These are phyloP conservation scores for Echeneis naucrates DNA, from an alignment of 2,797 vertebrate genomes.

Conservation along the genomic window DNA sequence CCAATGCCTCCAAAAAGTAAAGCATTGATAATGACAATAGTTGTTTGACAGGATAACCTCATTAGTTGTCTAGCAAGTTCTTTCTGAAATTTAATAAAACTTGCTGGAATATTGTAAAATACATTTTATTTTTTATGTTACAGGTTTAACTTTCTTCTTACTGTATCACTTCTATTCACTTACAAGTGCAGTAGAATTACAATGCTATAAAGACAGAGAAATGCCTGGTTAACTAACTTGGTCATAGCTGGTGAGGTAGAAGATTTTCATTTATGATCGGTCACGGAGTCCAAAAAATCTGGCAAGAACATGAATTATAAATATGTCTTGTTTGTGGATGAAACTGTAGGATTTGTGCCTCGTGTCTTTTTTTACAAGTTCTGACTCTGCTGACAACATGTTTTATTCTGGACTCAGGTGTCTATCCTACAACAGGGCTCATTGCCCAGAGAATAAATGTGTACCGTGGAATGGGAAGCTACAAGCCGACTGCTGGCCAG, in stretches of 20 bases:
- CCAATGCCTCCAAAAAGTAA: no score
- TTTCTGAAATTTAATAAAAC: no score
- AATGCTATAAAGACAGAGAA: background rate
- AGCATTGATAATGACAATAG: no score
- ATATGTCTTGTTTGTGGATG: constrained; percentile 2
- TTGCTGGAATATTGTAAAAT: background rate
- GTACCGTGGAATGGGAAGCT: constrained; percentile 85
- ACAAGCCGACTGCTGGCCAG: constrained; percentile 75
- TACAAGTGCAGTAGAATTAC: background rate
- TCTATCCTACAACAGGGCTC: constrained; percentile 84
- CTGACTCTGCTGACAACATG: constrained; percentile 36
- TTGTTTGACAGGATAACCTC: background rate
- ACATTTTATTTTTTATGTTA: background rate
- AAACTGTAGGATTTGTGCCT: background rate
- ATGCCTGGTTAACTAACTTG: background rate
- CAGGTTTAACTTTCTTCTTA: background rate
- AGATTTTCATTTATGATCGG: background rate
- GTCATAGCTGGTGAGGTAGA: background rate
- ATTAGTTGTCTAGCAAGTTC: background rate
- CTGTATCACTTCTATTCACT: background rate
- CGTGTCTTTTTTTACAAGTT: constrained; percentile 12
- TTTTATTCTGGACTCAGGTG: constrained; percentile 49
- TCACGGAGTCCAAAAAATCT: background rate
- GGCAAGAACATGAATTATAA: background rate
- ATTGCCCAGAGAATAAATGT: constrained; percentile 93